Conservation (phyloP, 1,140 invertebrate species). For the Platorchestia sp. region DNA sequence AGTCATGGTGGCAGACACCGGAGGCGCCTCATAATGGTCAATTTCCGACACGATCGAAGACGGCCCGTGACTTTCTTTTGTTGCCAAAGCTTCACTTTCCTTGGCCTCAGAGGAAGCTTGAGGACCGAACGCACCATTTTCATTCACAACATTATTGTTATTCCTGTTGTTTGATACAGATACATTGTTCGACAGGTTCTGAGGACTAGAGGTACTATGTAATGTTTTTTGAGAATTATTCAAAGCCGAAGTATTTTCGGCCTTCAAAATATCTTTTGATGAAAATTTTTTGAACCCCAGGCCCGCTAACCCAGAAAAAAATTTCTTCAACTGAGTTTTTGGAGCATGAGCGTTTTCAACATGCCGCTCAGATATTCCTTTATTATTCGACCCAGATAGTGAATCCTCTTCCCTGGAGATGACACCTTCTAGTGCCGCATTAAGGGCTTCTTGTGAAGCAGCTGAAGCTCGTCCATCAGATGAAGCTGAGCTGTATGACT, state of each 20-base stretch:
- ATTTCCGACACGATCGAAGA: slow-evolving; percentile 25
- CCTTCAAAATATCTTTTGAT: slow-evolving; percentile 45
- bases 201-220: neutral
- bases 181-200: neutral
- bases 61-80: slow-evolving; percentile 28
- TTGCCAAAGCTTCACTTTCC: neutral
- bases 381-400: neutral
- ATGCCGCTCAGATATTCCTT: slow-evolving; percentile 12
- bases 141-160: neutral
- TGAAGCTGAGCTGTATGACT: neutral
- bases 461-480: slow-evolving; percentile 8
- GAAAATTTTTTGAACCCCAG: slow-evolving; percentile 51
- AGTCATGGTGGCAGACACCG: neutral
- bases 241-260: neutral
- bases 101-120: neutral
- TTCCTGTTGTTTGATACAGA: neutral
- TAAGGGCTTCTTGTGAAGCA: neutral
- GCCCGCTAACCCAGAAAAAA: slow-evolving; percentile 58
- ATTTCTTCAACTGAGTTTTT: slow-evolving; percentile 48
- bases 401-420: neutral
- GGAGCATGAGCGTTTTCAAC: slow-evolving; percentile 50
- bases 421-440: neutral
- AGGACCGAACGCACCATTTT: neutral
- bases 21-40: slow-evolving; percentile 23
- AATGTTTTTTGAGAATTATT: neutral